phyloP scores from a whole-genome alignment of 2,113 vertebrate species.

The Tupaia tana region DNA sequence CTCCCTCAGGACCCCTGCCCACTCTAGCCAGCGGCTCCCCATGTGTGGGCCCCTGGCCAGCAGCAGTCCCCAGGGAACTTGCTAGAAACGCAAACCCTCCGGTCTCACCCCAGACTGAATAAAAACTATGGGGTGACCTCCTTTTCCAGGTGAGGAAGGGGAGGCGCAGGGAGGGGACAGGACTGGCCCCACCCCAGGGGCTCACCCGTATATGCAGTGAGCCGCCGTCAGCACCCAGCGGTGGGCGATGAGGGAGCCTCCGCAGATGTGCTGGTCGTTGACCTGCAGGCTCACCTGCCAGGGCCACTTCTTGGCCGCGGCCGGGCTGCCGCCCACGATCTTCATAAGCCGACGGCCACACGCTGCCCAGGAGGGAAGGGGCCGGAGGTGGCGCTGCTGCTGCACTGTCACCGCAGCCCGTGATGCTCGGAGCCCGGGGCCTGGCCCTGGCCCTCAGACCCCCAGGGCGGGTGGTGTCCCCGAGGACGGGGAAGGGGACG shows the following conservation, averaged over 20 bases:
- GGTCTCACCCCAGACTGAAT: neutral
- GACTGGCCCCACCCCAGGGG: neutral
- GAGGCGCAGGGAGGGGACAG: neutral
- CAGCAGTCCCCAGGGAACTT: neutral
- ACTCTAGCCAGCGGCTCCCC: neutral
- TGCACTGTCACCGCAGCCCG: neutral
- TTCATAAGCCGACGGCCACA: constrained; percentile 8
- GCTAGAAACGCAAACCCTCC: neutral
- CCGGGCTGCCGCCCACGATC: constrained; percentile 5
- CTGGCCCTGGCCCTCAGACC: neutral
- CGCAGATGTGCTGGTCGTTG: constrained; percentile 80
- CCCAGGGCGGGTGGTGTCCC: neutral
- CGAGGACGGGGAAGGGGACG: neutral
- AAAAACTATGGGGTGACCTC: neutral
- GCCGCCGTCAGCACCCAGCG: constrained; percentile 83
- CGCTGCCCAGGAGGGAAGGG: neutral
- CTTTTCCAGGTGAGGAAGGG: neutral
- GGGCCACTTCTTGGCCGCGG: constrained; percentile 79
- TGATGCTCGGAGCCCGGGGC: neutral
- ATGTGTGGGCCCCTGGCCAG: neutral
- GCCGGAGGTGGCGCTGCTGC: neutral
- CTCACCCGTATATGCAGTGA: constrained; percentile 77
- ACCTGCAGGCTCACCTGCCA: constrained; percentile 89
- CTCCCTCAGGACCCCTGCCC: neutral
- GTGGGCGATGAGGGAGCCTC: constrained; percentile 85